Evolutionary conservation across 1,140 invertebrate genomes (phyloP).

Genomic region (Monochamus saltuarius): DNA sequence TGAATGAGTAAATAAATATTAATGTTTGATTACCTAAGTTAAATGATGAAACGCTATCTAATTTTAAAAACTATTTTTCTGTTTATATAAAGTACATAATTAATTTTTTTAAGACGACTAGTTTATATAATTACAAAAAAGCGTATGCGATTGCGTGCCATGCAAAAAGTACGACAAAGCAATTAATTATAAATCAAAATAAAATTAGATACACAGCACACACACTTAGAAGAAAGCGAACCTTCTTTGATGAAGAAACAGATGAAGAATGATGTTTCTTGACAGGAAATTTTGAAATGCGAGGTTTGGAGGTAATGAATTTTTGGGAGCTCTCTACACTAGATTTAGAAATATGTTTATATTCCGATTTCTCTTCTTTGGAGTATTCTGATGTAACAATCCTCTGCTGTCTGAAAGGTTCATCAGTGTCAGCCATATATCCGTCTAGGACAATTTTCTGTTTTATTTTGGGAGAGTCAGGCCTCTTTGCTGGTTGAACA

Average conservation of each 20-base stretch:
- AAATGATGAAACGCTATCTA: no score
- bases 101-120: no score
- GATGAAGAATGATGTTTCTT: conserved; percentile 34
- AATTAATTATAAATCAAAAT: conserved; percentile 7
- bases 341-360: conserved; percentile 38
- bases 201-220: conserved; percentile 12
- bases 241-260: conserved; percentile 47
- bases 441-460: conserved; percentile 56
- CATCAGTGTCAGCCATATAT: conserved; percentile 73
- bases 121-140: no score
- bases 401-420: conserved; percentile 55
- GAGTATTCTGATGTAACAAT: conserved; percentile 42
- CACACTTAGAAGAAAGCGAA: conserved; percentile 38
- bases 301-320: conserved; percentile 34
- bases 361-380: conserved; percentile 42
- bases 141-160: no score
- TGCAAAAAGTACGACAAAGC: no score
- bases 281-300: conserved; percentile 37
- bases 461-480: conserved; percentile 61
- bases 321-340: conserved; percentile 36
- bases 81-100: no score
- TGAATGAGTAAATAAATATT: no score
- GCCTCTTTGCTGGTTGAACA: conserved; percentile 54
- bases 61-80: no score
- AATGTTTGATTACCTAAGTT: no score